phyloP scores from a whole-genome alignment of 2,797 vertebrate species.

The Notolabrus celidotus region DNA sequence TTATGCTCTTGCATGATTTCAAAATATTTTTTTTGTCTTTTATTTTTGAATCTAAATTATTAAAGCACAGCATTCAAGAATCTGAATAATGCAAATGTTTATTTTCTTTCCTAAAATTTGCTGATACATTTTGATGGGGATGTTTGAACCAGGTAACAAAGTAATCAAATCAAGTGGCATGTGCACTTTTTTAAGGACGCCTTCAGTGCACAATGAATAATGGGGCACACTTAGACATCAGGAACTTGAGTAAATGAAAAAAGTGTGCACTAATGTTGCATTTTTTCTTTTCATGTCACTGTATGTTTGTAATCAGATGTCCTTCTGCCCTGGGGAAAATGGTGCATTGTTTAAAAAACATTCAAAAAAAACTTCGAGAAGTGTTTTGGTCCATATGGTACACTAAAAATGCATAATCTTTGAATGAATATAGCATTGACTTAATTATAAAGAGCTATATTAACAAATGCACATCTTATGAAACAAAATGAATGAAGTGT shows the following conservation, averaged over 20 bases:
- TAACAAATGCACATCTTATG: slow-evolving; percentile 38
- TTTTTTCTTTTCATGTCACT: no score
- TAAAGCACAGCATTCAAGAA: background rate
- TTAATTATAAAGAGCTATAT: slow-evolving; percentile 21
- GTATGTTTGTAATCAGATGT: background rate
- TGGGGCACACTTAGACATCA: no score
- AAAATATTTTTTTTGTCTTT: background rate
- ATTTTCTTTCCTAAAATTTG: background rate
- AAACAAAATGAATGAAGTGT: slow-evolving; percentile 58
- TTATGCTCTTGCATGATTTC: background rate
- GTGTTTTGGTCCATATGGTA: background rate
- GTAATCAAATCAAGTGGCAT: background rate
- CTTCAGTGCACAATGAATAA: background rate
- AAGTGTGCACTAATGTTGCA: no score
- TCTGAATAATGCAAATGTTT: background rate
- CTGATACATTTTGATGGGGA: no score
- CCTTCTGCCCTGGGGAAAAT: slow-evolving; percentile 12
- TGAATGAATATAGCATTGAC: background rate
- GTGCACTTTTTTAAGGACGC: background rate
- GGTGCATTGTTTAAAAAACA: background rate
- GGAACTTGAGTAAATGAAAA: no score
- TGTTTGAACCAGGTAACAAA: background rate
- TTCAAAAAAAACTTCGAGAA: slow-evolving; percentile 3
- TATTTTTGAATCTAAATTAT: background rate
- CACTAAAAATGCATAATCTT: slow-evolving; percentile 1